Base-by-base conservation (phyloP, 2,113 vertebrate genomes). In the Leuciscus idus region DNA sequence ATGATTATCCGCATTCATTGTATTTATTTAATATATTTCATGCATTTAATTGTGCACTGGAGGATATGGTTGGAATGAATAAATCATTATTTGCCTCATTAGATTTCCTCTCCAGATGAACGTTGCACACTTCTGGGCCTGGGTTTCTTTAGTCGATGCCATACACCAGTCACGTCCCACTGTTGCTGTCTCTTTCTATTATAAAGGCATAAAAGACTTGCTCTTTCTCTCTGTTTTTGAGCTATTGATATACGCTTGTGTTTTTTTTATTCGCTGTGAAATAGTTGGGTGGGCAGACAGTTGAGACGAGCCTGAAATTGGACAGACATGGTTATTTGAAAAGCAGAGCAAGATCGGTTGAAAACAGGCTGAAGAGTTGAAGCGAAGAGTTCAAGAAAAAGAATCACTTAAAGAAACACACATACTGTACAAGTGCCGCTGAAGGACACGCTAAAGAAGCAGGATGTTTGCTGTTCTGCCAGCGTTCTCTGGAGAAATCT, bases 1-100 rank as follows among this genome's bases (percentile, higher is more conserved):
- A 94, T 93, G 93, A 95, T 93, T 92, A 93, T 92, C 91, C 92
- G 93, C 95, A 95, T 95, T 95, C 94, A 94, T 95, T 95, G 93
- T 95, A 94, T 95, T 95, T 95, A 95, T 94, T 94, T 95, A 95
- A 95, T 95, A 93, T 93, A 94, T 95, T 94, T 94, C 93, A 94
- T 94, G 94, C 93, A 93, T 95, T 95, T 94, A 95, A 93, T 94
- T 92, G 91, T 93, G 92, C 91, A 93, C 94, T 94, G 90, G 68
- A 92, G 92, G 94, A 95, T 91, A 93, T 84, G 91, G 88, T 90
- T 91, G 90, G 92, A 91, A 95, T 94, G 88, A 93, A 95, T 93
- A 94, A 94, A 95, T 95, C 93, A 95, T 92, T 91, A 92, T 94
- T 90, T 92, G 93, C 92, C 93, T 95, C 94, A 94, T 95, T 94